A percentile compares a stretch with the other conserved stretches of the same genome.
These are phyloP conservation scores for Mesoclemmys tuberculata DNA, from an alignment of 2,113 vertebrate species.

Conservation along the genomic window DNA sequence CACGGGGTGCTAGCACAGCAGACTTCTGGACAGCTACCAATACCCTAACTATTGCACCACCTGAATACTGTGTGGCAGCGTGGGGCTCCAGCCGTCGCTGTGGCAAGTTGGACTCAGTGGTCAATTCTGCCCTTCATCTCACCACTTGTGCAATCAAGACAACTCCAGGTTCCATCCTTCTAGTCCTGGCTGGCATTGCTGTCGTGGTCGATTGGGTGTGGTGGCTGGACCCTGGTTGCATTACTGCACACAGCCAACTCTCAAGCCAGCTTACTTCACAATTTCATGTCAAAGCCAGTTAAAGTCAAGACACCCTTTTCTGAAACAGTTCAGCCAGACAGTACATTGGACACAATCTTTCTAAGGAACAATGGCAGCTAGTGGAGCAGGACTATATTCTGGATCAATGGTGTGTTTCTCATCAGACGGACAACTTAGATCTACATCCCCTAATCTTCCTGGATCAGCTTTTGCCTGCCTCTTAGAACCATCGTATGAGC, in stretches of 20 bases:
- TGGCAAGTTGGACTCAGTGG: not conserved
- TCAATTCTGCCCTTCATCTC: not conserved
- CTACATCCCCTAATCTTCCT: not conserved
- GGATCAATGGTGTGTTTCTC: not conserved
- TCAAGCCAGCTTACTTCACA: not conserved
- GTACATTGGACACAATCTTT: not conserved
- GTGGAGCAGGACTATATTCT: not conserved
- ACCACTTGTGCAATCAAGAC: not conserved
- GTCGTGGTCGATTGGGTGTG: not conserved
- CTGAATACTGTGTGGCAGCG: not conserved
- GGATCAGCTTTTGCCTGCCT: not conserved
- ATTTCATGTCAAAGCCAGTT: not conserved
- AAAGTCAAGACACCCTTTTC: not conserved
- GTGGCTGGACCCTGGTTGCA: not conserved
- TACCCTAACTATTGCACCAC: not conserved
- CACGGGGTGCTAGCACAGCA: not conserved
- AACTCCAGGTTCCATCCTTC: not conserved
- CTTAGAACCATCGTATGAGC: not conserved
- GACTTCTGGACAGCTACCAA: not conserved
- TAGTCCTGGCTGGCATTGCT: not conserved
- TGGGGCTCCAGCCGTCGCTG: not conserved
- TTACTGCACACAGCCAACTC: not conserved
- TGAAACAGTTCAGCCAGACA: not conserved
- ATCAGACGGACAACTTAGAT: not conserved
- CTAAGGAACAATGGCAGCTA: not conserved